Base-by-base conservation (phyloP, 2,113 vertebrate genomes). In the Hippopotamus amphibius region DNA sequence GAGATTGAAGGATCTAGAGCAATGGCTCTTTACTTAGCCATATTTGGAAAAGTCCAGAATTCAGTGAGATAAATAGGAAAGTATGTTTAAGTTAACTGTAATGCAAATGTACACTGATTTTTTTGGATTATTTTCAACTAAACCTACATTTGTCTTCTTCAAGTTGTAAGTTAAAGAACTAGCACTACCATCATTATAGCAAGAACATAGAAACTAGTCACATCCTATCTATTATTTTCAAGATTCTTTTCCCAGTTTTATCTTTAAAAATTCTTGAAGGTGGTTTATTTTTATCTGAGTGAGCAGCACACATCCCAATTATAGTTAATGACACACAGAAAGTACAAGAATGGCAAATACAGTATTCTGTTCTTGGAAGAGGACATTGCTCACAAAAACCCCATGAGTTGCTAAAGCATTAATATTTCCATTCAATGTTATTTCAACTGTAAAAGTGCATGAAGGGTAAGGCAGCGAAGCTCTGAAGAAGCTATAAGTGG, bases 241-340 rank as follows among this genome's bases (percentile, higher is more conserved):
- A 72, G 46, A 46, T 80, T 83, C 46, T 74, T 28, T 37, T 53
- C 28, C 30, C 19, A 61, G 8, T 68, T 77, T 77, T 89, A 30
- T 12, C n/a, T 76, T 95, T 84, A 33, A 95, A 74, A 90, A 16
- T 57, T 80, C 28, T 53, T 80, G n/a, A 88, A 93, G 9, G 53
- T 46, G 16, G 6, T 50, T 95, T 95, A 43, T 96, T 93, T 94
- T 93, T 65, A 69, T 77, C 53, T 95, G 19, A 21, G 19, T 72
- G 55, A 82, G 15, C 9, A 92, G 55, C 30, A 68, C 41, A 74
- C 2, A 74, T 50, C 55, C 30, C 28, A 82, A 30, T 85, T 92
- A 81, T 37, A 90, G 72, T 90, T 96, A 94, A 59, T 88, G 68
- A 93, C 30, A 84, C 28, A 26, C 7, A 22, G 22, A 43, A 33